Conservation (phyloP, 1,140 invertebrate species). For the Arion vulgaris region DNA sequence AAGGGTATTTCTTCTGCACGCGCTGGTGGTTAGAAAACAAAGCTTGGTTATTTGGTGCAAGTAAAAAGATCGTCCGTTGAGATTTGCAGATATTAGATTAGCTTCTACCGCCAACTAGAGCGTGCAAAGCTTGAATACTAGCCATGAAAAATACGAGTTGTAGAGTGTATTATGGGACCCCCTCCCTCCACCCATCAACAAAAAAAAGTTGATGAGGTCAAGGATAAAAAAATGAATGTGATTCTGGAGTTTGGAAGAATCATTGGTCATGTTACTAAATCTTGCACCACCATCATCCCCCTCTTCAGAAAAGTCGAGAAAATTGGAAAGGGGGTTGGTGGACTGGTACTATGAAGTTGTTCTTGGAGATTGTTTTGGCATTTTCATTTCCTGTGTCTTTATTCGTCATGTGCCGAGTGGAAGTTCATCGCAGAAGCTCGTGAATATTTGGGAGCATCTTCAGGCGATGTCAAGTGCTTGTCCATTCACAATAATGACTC, state of each 20-base stretch:
- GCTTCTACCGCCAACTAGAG: slow-evolving; percentile 11
- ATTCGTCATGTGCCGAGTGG: neutral
- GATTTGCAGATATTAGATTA: slow-evolving; percentile 36
- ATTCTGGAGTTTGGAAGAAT: neutral
- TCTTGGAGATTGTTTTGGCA: slow-evolving; percentile 27
- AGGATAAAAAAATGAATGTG: neutral
- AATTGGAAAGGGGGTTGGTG: neutral
- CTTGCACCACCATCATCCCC: neutral
- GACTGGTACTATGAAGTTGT: neutral
- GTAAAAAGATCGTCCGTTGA: slow-evolving; percentile 7
- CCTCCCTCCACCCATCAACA: neutral
- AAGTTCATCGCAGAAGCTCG: neutral
- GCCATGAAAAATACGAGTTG: neutral
- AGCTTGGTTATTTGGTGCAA: slow-evolving; percentile 12
- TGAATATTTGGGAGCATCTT: slow-evolving; percentile 7
- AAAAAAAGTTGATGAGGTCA: neutral
- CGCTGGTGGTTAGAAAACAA: slow-evolving; percentile 17
- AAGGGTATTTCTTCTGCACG: slow-evolving; percentile 22
- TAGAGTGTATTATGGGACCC: neutral
- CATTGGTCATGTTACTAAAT: neutral
- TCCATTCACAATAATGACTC: slow-evolving; percentile 1
- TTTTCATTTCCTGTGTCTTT: slow-evolving; percentile 20
- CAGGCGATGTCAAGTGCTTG: neutral
- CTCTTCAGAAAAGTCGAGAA: neutral
- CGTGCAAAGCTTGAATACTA: neutral